Evolutionary conservation across 2,797 vertebrate species (phyloP), one percentile per base, ranked within the genome.

Genomic region (Sebastes trivittatus): DNA sequence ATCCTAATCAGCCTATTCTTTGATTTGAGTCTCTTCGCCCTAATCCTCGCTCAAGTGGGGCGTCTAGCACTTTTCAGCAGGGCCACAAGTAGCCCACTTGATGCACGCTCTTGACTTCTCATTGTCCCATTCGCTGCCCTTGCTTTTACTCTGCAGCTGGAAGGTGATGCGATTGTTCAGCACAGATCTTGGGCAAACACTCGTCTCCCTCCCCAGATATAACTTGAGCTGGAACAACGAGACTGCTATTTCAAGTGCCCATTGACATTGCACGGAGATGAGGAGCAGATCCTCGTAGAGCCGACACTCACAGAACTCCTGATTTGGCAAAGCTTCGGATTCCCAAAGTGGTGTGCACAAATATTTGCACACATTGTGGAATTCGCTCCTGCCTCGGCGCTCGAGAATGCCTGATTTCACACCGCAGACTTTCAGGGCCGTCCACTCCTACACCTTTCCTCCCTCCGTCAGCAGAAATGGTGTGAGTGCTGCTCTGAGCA

Each of bases 361-460:
- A 94, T 93, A 92, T 93, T 93, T 94, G 91, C 87, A 67, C 85
- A 91, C 84, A 86, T 80, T 80, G 87, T 92, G 86, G 89, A 92
- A 90, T 93, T 89, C 27, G 29, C 69, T 87, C 75, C 84, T 86
- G 81, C 84, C 83, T 75, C 72, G 25, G 76, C 69, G 11, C 77
- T 81, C 1, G 65, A 75, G 77, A 91, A 91, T 90, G 89, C 84
- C 80, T 86, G 84, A 90, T 86, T 93, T 93, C 80, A 75, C 86
- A 85, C 86, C 42, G 30, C 84, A 88, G 75, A 80, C 82, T 87
- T 82, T 92, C 66, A 73, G 72, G 78, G 59, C 11, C 0, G 22
- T 71, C 54, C 66, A 75, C 88, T 89, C 87, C 84, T 85, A 89
- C 88, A 79, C 81, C 74, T 86, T 63, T 76, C 29, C 75, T 79